These are phyloP conservation scores for Drosophila quadrilineata DNA, from an alignment of 1,140 invertebrate species.

Conservation along the genomic window DNA sequence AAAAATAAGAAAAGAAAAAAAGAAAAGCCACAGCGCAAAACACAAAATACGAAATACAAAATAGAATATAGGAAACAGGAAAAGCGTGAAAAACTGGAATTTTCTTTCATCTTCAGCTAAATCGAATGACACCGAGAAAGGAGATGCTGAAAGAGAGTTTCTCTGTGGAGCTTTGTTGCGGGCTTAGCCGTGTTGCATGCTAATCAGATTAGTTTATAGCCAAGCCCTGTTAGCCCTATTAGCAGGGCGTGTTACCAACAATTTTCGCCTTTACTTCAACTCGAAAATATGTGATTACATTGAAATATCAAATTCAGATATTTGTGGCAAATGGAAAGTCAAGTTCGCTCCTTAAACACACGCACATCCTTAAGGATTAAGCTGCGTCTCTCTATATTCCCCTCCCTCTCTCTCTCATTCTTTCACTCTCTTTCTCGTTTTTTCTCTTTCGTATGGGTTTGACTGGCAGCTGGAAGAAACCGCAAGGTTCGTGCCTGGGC, in stretches of 20 bases:
- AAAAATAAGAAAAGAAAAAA: neutral
- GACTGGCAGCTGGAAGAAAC: conserved; percentile 25
- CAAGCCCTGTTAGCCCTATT: too few species aligned
- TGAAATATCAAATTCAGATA: too few species aligned
- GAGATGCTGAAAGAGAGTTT: conserved; percentile 23
- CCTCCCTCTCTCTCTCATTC: neutral
- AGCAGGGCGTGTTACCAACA: too few species aligned
- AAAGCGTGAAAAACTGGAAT: conserved; percentile 18
- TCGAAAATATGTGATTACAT: too few species aligned
- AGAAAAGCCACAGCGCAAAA: neutral
- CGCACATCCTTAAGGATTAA: too few species aligned
- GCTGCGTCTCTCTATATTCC: neutral
- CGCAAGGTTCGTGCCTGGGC: conserved; percentile 59
- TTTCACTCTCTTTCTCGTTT: neutral
- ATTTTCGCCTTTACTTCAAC: too few species aligned
- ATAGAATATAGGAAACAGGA: neutral
- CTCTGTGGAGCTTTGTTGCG: conserved; percentile 25
- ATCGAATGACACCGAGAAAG: conserved; percentile 22
- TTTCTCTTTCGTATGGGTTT: conserved; percentile 40
- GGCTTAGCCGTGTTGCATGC: conserved; percentile 25
- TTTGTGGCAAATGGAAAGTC: too few species aligned
- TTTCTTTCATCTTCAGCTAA: conserved; percentile 12
- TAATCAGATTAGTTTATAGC: conserved; percentile 27
- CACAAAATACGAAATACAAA: too few species aligned
- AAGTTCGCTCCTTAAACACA: too few species aligned